Evolutionary conservation across 2,888 invertebrate species (phyloP).

Genomic region (Drosophila colorata): DNA sequence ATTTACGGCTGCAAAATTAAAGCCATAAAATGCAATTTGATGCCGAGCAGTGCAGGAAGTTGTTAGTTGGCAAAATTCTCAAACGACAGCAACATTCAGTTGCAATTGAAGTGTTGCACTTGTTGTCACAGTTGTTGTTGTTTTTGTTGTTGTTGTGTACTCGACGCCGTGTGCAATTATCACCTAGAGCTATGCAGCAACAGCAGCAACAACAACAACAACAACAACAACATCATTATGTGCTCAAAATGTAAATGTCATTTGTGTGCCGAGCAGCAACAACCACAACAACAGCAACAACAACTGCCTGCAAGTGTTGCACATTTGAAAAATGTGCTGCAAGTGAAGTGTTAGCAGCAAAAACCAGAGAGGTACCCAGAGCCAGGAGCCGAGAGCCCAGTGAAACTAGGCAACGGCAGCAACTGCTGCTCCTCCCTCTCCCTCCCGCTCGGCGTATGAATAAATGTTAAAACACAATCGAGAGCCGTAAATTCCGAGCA

Average conservation of each 20-base stretch:
- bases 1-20: constrained; percentile 45
- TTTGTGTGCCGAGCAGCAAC: constrained; percentile 59
- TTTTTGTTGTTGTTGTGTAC: constrained; percentile 47
- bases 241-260: constrained; percentile 77
- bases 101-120: constrained; percentile 44
- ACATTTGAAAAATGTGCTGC: constrained; percentile 74
- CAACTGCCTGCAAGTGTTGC: constrained; percentile 64
- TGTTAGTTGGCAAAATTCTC: constrained; percentile 66
- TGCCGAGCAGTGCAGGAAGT: constrained; percentile 57
- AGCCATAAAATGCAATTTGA: constrained; percentile 56
- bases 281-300: constrained; percentile 32
- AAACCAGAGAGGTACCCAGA: constrained; percentile 15
- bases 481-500: constrained; percentile 70
- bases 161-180: constrained; percentile 69
- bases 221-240: constrained; percentile 58
- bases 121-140: constrained; percentile 33
- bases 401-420: too few relatives aligned
- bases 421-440: constrained; percentile 15
- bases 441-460: constrained; percentile 54
- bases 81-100: constrained; percentile 50
- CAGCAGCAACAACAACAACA: constrained; percentile 35
- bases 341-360: constrained; percentile 53
- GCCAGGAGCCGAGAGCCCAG: background rate
- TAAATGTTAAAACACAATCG: constrained; percentile 73
- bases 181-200: constrained; percentile 53